phyloP scores from a whole-genome alignment of 2,113 vertebrate genomes.

The Festucalex cinctus region DNA sequence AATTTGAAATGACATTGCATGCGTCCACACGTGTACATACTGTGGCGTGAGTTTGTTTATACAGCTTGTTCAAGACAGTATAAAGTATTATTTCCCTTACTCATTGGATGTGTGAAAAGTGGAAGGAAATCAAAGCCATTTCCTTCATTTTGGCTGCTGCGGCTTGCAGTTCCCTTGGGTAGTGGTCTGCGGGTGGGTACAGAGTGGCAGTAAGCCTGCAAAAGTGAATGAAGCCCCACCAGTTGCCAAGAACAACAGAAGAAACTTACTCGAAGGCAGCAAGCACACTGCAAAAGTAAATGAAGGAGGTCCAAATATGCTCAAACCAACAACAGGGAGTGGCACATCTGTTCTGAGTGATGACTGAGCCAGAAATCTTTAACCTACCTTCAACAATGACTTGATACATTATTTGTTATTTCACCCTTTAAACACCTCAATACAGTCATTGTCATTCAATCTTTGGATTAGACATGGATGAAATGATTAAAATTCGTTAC shows the following conservation, averaged over 20 bases:
- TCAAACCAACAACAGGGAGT: constrained; percentile 8
- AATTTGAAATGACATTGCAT: constrained; percentile 15
- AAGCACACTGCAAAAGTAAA: constrained; percentile 37
- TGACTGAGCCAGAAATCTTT: constrained; percentile 25
- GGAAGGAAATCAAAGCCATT: constrained; percentile 70
- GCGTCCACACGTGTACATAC: constrained; percentile 6
- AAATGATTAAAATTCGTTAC: constrained; percentile 2
- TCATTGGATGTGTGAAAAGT: constrained; percentile 65
- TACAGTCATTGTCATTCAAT: background rate
- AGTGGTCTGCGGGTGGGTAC: constrained; percentile 20
- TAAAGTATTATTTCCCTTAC: constrained; percentile 22
- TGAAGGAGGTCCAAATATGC: constrained; percentile 31
- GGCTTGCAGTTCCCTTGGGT: constrained; percentile 52
- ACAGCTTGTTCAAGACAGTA: constrained; percentile 42
- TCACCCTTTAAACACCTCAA: background rate
- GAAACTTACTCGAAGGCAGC: constrained; percentile 53
- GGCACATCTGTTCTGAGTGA: constrained; percentile 28
- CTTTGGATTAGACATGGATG: background rate
- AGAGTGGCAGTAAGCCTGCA: constrained; percentile 43
- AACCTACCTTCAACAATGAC: background rate
- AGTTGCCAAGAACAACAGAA: constrained; percentile 61
- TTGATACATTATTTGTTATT: constrained; percentile 24
- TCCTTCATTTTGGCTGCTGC: constrained; percentile 51
- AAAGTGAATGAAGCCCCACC: constrained; percentile 31
- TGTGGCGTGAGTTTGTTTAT: constrained; percentile 47